A percentile compares a stretch with the other conserved stretches of the same genome.
Evolutionary conservation across 2,113 vertebrate species (phyloP).

Genomic region (Platysternon megacephalum): DNA sequence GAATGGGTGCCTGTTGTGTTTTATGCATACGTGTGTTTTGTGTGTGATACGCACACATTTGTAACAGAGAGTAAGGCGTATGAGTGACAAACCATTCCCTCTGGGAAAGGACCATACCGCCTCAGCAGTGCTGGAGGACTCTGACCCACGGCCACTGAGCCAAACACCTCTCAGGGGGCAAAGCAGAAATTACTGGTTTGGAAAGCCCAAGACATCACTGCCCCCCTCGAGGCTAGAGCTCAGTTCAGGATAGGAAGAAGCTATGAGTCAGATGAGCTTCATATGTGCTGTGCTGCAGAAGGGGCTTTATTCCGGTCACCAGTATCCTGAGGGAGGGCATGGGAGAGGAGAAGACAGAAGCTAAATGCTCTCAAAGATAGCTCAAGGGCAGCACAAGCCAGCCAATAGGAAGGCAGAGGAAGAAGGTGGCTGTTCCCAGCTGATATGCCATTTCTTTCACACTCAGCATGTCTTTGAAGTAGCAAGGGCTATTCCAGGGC

Average conservation of each 20-base stretch:
- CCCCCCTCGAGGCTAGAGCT: background rate
- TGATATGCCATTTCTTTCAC: conserved; percentile 43
- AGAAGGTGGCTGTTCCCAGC: background rate
- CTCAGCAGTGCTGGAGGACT: background rate
- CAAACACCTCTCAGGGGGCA: background rate
- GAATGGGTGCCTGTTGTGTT: background rate
- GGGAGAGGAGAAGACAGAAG: background rate
- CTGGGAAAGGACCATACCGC: background rate
- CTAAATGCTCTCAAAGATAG: background rate
- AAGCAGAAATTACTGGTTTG: background rate
- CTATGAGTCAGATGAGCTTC: background rate
- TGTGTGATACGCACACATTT: background rate
- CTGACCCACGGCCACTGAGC: background rate
- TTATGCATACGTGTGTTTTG: background rate
- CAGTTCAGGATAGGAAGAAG: background rate
- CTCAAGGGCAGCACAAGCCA: background rate
- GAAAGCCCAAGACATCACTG: background rate
- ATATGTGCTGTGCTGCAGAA: background rate
- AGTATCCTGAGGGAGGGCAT: background rate
- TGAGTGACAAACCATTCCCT: background rate
- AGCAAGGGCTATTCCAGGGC: conserved; percentile 4
- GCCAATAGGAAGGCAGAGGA: background rate
- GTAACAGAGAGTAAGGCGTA: background rate
- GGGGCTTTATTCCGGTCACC: background rate
- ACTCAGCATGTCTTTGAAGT: background rate